Percentiles rank a stretch among this genome's conserved stretches.
Conservation (phyloP, 2,113 vertebrate genomes). For the Larimichthys polyactis region DNA sequence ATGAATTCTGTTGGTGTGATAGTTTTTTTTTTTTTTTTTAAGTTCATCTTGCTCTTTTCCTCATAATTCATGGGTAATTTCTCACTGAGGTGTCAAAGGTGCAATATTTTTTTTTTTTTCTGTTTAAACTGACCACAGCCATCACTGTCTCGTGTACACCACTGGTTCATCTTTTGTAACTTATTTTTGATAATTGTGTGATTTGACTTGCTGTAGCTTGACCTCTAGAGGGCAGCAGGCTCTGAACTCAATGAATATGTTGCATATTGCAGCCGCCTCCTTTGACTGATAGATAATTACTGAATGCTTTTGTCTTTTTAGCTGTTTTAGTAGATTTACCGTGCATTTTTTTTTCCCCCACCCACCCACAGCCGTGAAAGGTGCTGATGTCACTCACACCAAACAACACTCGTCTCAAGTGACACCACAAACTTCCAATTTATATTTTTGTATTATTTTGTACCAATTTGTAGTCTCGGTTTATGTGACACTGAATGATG, state of each 20-base stretch:
- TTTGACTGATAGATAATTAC: slow-evolving; percentile 53
- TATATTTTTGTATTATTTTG: slow-evolving; percentile 78
- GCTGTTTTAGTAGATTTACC: slow-evolving; percentile 25
- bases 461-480: slow-evolving; percentile 68
- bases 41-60: slow-evolving; percentile 55
- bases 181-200: slow-evolving; percentile 73
- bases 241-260: slow-evolving; percentile 75
- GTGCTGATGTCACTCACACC: slow-evolving; percentile 55
- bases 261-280: slow-evolving; percentile 82
- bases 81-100: slow-evolving; percentile 77
- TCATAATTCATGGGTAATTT: slow-evolving; percentile 65
- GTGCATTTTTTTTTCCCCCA: slow-evolving; percentile 16
- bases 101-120: slow-evolving; percentile 74
- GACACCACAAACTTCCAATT: slow-evolving; percentile 57
- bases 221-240: slow-evolving; percentile 52
- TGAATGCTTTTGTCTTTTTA: slow-evolving; percentile 57
- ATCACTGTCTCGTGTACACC: slow-evolving; percentile 75
- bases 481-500: slow-evolving; percentile 69
- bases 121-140: slow-evolving; percentile 68
- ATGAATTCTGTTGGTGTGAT: slow-evolving; percentile 55
- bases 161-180: slow-evolving; percentile 76
- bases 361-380: slow-evolving; percentile 2
- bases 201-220: slow-evolving; percentile 56
- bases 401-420: slow-evolving; percentile 53
- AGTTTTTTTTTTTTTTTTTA: slow-evolving; percentile 18